Evolutionary conservation across 2,113 vertebrate genomes (phyloP).

Genomic region (Monopterus albus): DNA sequence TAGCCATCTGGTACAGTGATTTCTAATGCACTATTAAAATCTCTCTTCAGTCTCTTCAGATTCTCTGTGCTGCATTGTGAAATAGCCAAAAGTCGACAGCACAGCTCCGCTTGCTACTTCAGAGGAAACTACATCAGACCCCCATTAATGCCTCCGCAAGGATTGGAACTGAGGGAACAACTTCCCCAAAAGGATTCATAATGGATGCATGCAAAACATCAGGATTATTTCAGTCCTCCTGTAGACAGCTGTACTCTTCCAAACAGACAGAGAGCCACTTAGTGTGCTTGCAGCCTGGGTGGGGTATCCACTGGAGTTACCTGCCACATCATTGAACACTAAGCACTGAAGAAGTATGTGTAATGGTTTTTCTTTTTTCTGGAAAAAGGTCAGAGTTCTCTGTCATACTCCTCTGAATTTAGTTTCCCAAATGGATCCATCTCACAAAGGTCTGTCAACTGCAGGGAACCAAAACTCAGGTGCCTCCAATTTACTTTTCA

Average conservation of each 20-base stretch:
- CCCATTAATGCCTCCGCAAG: slow-evolving; percentile 52
- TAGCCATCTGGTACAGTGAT: slow-evolving; percentile 39
- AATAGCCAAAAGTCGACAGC: slow-evolving; percentile 33
- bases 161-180: slow-evolving; percentile 67
- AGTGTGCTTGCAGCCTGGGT: slow-evolving; percentile 49
- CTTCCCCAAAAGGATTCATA: slow-evolving; percentile 65
- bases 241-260: slow-evolving; percentile 46
- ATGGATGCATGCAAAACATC: slow-evolving; percentile 71
- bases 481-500: not conserved
- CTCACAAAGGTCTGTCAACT: not conserved
- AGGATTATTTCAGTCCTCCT: slow-evolving; percentile 67
- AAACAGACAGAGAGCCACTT: slow-evolving; percentile 41
- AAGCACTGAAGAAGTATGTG: slow-evolving; percentile 55
- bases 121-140: slow-evolving; percentile 61
- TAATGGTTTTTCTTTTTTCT: not conserved
- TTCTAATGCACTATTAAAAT: slow-evolving; percentile 37
- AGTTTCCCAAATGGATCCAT: slow-evolving; percentile 11
- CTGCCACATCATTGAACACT: slow-evolving; percentile 57
- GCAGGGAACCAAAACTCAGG: not conserved
- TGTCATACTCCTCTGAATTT: slow-evolving; percentile 40
- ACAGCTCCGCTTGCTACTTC: slow-evolving; percentile 63
- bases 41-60: slow-evolving; percentile 38
- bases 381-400: slow-evolving; percentile 29
- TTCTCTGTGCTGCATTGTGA: slow-evolving; percentile 36
- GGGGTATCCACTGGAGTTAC: slow-evolving; percentile 58